Evolutionary conservation across 2,888 invertebrate genomes (phyloP).

Genomic region (Drosophila crucigera): DNA sequence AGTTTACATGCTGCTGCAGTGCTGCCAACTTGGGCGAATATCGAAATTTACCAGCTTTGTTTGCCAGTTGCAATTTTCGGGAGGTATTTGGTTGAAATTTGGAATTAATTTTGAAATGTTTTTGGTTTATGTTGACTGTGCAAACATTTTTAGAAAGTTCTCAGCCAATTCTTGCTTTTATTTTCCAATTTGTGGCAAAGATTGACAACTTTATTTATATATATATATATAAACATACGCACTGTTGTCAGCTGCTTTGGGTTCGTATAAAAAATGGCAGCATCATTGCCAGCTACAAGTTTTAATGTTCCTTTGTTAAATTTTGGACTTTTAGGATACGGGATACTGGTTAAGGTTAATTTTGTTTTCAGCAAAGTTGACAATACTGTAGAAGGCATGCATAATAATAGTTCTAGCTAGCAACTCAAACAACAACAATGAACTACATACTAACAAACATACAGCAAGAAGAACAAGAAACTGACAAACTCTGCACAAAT

Average conservation of each 20-base stretch:
- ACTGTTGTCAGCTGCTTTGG: background rate
- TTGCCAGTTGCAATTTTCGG: background rate
- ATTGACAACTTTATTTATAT: background rate
- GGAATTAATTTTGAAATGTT: background rate
- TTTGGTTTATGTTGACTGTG: background rate
- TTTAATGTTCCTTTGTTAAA: constrained; percentile 1
- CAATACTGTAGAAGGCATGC: constrained; percentile 76
- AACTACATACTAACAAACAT: constrained; percentile 43
- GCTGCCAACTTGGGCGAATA: constrained; percentile 59
- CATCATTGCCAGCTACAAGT: background rate
- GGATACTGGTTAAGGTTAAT: constrained; percentile 27
- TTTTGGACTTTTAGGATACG: constrained; percentile 4
- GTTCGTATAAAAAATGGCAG: background rate
- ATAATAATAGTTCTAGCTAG: constrained; percentile 46
- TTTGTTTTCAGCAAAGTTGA: constrained; percentile 56
- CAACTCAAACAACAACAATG: constrained; percentile 34
- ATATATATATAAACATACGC: background rate
- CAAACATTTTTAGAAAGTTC: background rate
- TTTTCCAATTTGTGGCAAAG: background rate
- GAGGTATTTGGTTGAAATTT: background rate
- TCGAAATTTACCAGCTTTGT: background rate
- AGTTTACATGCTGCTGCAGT: constrained; percentile 55
- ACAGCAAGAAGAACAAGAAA: constrained; percentile 15
- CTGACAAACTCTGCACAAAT: constrained; percentile 56
- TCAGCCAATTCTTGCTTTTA: background rate